Percentiles rank a stretch among this genome's conserved stretches.
Evolutionary conservation across 2,113 vertebrate genomes (phyloP).

Genomic region (Aegotheles bennettii): DNA sequence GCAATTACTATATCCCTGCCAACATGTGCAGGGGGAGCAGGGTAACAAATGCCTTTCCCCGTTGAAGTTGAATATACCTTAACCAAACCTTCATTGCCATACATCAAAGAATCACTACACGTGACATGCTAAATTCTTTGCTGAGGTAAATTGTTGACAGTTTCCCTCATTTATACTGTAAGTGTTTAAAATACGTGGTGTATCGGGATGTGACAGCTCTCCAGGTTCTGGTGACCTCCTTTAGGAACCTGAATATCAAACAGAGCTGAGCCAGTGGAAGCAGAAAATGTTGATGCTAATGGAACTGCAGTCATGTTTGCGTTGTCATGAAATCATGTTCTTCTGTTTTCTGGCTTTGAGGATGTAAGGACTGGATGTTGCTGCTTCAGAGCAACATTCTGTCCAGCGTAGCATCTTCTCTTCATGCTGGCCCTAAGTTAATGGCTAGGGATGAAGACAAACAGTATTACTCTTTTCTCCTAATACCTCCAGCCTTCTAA

Average conservation of each 20-base stretch:
- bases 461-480: background rate
- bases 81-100: background rate
- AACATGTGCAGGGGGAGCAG: background rate
- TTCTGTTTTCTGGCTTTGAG: background rate
- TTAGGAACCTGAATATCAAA: background rate
- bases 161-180: background rate
- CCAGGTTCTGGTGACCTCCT: background rate
- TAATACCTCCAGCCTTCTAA: background rate
- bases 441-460: background rate
- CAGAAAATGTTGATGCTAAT: background rate
- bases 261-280: background rate
- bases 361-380: background rate
- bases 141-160: background rate
- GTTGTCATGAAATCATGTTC: rapidly evolving
- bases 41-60: background rate
- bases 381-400: background rate
- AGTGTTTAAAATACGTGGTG: background rate
- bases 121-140: background rate
- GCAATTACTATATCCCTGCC: background rate
- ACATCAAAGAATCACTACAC: background rate
- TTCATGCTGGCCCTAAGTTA: background rate
- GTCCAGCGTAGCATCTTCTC: background rate
- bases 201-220: background rate
- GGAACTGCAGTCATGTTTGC: background rate
- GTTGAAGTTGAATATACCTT: background rate